phyloP scores from a whole-genome alignment of 2,113 vertebrate species.

The Oceanites oceanicus region DNA sequence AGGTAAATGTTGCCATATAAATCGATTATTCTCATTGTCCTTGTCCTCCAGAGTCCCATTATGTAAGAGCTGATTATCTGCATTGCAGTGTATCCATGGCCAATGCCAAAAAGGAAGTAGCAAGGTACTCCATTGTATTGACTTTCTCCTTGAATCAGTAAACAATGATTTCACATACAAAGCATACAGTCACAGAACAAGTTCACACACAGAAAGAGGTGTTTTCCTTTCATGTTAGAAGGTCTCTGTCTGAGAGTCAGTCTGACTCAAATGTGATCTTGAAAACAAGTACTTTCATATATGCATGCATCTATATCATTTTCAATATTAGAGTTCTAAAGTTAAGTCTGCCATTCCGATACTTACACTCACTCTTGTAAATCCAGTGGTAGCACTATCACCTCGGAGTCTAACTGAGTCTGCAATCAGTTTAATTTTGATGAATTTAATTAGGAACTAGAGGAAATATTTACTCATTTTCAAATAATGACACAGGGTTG shows the following conservation, averaged over 20 bases:
- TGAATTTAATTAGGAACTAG: not conserved
- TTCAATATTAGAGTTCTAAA: not conserved
- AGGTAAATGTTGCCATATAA: not conserved
- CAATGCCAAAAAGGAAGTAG: slow-evolving; percentile 34
- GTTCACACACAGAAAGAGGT: not conserved
- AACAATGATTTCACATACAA: not conserved
- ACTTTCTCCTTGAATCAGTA: slow-evolving; percentile 36
- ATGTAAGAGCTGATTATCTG: slow-evolving; percentile 46
- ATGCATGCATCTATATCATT: not conserved
- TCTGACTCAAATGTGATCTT: not conserved
- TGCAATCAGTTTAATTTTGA: not conserved
- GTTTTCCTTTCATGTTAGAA: not conserved
- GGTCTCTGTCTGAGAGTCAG: not conserved
- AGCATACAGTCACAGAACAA: not conserved
- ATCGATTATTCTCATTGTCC: slow-evolving; percentile 6
- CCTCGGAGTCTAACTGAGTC: not conserved
- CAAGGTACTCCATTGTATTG: not conserved
- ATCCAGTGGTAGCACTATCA: not conserved
- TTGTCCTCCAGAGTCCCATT: slow-evolving; percentile 42
- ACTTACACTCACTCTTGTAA: not conserved
- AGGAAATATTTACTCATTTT: not conserved
- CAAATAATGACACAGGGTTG: not conserved
- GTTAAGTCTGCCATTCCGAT: not conserved
- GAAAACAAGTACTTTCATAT: not conserved
- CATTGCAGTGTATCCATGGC: slow-evolving; percentile 44